phyloP scores from a whole-genome alignment of 2,888 invertebrate genomes.

The Scrobipalpa atriplicella region DNA sequence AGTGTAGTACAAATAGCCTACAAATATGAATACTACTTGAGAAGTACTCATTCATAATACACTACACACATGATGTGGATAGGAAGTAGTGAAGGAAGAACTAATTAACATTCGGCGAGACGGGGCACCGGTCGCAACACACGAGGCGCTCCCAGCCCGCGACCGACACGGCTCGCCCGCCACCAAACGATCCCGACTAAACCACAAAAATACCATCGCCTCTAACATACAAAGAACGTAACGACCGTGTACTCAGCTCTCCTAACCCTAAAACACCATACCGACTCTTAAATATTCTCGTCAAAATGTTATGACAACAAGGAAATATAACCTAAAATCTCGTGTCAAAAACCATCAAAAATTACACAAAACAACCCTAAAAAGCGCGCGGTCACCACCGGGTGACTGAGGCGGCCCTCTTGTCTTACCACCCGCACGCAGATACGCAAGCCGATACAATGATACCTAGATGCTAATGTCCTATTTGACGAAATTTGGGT shows the following conservation, averaged over 20 bases:
- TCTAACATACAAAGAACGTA: conserved; percentile 25
- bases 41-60: no score
- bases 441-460: conserved; percentile 80
- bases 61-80: conserved; percentile 46
- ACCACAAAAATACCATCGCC: conserved; percentile 20
- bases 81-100: conserved; percentile 75
- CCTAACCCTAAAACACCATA: conserved; percentile 25
- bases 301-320: conserved; percentile 76
- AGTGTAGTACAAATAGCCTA: background rate
- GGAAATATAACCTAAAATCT: conserved; percentile 81
- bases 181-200: background rate
- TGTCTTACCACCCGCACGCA: conserved; percentile 69
- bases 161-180: conserved; percentile 23
- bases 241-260: conserved; percentile 14
- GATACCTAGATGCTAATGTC: conserved; percentile 82
- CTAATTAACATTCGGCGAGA: conserved; percentile 76
- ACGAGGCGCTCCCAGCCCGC: conserved; percentile 55
- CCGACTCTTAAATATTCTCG: conserved; percentile 42
- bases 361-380: conserved; percentile 54
- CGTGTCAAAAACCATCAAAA: conserved; percentile 68
- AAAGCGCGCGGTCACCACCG: conserved; percentile 51
- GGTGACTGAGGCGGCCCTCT: conserved; percentile 57
- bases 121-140: conserved; percentile 60
- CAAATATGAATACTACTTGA: background rate
- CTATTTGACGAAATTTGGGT: conserved; percentile 81